Base-by-base conservation (phyloP, 2,888 invertebrate species). In the Brenthis hecate region DNA sequence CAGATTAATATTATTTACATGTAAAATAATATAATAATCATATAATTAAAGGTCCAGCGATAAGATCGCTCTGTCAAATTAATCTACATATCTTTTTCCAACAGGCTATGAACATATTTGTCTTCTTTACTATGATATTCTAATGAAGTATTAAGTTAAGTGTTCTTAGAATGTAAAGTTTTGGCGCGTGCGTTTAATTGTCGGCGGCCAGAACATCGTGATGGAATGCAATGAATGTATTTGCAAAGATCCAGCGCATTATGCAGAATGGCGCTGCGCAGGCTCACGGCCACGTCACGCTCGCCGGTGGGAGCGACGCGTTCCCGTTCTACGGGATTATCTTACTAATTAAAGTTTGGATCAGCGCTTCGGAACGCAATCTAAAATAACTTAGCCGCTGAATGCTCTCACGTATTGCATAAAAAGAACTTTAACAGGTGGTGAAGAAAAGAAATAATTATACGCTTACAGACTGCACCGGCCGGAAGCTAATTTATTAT, bases 261-360 rank as follows among this genome's bases (percentile, higher is more conserved):
- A 61, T 55, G 57, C 47, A 58, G 63, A 64, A 65, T 53, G 67
- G 51, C 50, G 13, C 5, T 54, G 54, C 68, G 56, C 72, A 69
- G 36, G n/a, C 23, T 51, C 47, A 16, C n/a, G 23, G 58, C 47
- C 75, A 75, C 82, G 81, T 85, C 81, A 82, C 81, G 84, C 77
- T 78, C 50, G 19, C 16, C 55, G 48, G 72, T 73, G 76, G 70
- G 76, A 77, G 78, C 16, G n/a, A n/a, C n/a, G 48, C n/a, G 13
- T 48, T 43, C 11, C 23, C 11, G 23, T 50, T 74, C 75, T 77
- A 72, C 76, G 75, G 76, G 71, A 76, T 81, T 79, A 83, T 82
- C 80, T 83, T 73, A 74, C 82, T 89, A 85, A 88, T 87, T 87
- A 85, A 85, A 85, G 87, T 88, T 88, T 81, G 83, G 83, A 86